Percentiles rank a stretch among this genome's conserved stretches.
Evolutionary conservation across 2,888 invertebrate species (phyloP).

Genomic region (Ochropleura leucogaster): DNA sequence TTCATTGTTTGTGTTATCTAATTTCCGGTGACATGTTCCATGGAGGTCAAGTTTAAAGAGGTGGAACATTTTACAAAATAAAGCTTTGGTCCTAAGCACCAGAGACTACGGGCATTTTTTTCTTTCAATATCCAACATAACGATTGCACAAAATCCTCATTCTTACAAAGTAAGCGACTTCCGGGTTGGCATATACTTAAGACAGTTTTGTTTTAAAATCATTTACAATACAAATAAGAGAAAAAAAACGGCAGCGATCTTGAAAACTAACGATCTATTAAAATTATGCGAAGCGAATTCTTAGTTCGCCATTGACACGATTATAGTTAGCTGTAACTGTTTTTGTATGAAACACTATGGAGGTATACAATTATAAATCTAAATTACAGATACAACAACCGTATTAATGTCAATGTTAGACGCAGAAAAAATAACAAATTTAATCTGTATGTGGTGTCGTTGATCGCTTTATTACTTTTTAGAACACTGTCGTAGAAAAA

Average conservation of each 20-base stretch:
- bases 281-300: slow-evolving; percentile 54
- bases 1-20: slow-evolving; percentile 72
- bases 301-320: slow-evolving; percentile 64
- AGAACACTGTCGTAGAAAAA: background rate
- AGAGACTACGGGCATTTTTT: too few relatives aligned
- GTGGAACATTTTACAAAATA: slow-evolving; percentile 29
- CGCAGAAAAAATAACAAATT: slow-evolving; percentile 34
- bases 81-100: background rate
- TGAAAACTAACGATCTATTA: slow-evolving; percentile 59
- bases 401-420: slow-evolving; percentile 61
- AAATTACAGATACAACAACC: slow-evolving; percentile 56
- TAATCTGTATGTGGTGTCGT: background rate
- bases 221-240: slow-evolving; percentile 5
- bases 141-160: background rate
- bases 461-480: background rate
- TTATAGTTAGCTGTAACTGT: slow-evolving; percentile 37
- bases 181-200: background rate
- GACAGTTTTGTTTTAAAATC: background rate
- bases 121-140: background rate
- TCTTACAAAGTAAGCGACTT: background rate
- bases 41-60: slow-evolving; percentile 78
- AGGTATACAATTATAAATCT: slow-evolving; percentile 56
- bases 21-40: slow-evolving; percentile 75
- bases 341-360: slow-evolving; percentile 47
- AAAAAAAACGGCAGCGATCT: slow-evolving; percentile 28